These are phyloP conservation scores for Scaptomyza hsui DNA, from an alignment of 1,140 invertebrate species.

Conservation along the genomic window DNA sequence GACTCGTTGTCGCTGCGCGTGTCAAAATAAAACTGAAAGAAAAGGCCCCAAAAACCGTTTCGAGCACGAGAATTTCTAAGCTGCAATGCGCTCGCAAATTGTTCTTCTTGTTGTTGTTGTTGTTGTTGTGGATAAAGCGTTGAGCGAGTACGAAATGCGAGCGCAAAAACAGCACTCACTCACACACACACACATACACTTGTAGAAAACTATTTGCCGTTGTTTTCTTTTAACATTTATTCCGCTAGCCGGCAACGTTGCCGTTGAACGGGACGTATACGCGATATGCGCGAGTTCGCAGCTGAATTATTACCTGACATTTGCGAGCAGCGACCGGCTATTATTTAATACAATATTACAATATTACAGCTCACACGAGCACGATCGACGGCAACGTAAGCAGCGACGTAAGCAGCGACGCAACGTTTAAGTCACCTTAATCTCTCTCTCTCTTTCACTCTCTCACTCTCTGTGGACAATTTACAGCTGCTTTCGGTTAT, in stretches of 20 bases:
- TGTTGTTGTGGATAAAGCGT: slow-evolving; percentile 58
- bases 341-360: slow-evolving; percentile 64
- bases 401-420: not conserved
- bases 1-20: slow-evolving; percentile 72
- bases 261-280: slow-evolving; percentile 63
- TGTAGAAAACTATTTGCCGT: slow-evolving; percentile 39
- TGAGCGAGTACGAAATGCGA: slow-evolving; percentile 58
- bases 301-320: slow-evolving; percentile 55
- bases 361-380: not conserved
- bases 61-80: slow-evolving; percentile 68
- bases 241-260: slow-evolving; percentile 47
- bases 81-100: slow-evolving; percentile 47
- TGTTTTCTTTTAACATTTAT: slow-evolving; percentile 29
- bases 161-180: slow-evolving; percentile 28
- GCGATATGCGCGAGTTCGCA: slow-evolving; percentile 68
- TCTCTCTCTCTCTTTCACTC: not conserved
- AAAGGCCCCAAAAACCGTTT: slow-evolving; percentile 46
- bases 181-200: slow-evolving; percentile 23
- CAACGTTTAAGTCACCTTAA: slow-evolving; percentile 1
- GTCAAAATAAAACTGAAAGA: slow-evolving; percentile 71
- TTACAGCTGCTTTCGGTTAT: slow-evolving; percentile 8
- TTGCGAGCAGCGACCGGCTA: slow-evolving; percentile 50
- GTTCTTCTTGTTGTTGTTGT: slow-evolving; percentile 1
- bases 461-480: too few species aligned
- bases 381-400: not conserved